A percentile compares a stretch with the other conserved stretches of the same genome.
These are phyloP conservation scores for Varanus komodoensis DNA, from an alignment of 2,113 vertebrate species.

Conservation along the genomic window DNA sequence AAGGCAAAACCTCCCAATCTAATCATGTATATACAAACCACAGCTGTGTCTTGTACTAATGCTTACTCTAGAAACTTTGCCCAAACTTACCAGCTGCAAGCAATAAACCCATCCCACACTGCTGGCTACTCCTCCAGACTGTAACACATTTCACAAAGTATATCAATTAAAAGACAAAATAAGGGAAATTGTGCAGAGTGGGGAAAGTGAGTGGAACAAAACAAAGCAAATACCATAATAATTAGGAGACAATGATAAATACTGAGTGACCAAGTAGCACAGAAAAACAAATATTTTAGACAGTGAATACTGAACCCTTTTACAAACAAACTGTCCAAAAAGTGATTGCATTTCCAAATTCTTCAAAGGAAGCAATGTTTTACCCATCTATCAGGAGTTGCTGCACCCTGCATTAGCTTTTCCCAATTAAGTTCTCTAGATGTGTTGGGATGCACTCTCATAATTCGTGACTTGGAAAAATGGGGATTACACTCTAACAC, in stretches of 20 bases:
- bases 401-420: not conserved
- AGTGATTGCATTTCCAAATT: not conserved
- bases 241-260: not conserved
- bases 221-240: not conserved
- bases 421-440: not conserved
- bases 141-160: not conserved
- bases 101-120: not conserved
- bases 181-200: not conserved
- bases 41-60: not conserved
- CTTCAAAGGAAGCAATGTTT: too few relatives aligned
- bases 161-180: not conserved
- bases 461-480: not conserved
- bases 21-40: not conserved
- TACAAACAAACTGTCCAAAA: not conserved
- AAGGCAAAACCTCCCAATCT: not conserved
- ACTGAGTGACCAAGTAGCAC: not conserved
- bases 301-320: too few relatives aligned
- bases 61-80: not conserved
- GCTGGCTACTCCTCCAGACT: not conserved
- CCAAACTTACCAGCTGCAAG: conserved; percentile 12
- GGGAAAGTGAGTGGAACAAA: not conserved
- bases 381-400: not conserved
- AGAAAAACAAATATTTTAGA: not conserved
- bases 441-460: not conserved
- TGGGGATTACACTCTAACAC: not conserved